A percentile compares a stretch with the other conserved stretches of the same genome.
Conservation (phyloP, 2,113 vertebrate species). For the Hyperoodon ampullatus region DNA sequence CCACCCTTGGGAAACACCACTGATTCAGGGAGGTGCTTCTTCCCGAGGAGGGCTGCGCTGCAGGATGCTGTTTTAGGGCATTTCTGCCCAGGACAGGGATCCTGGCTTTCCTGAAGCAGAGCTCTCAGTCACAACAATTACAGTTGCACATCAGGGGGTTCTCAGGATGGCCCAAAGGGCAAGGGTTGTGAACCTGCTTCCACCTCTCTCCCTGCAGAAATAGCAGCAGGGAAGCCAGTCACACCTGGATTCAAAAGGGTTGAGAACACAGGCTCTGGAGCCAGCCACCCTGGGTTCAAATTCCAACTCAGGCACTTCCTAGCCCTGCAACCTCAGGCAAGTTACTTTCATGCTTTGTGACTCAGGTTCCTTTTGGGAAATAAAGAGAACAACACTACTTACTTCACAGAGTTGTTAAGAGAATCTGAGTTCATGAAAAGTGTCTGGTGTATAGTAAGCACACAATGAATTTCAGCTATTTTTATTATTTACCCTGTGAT, state of each 20-base stretch:
- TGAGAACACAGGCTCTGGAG: background rate
- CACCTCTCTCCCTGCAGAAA: background rate
- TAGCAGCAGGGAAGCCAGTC: background rate
- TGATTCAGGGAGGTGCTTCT: background rate
- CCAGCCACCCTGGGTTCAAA: background rate
- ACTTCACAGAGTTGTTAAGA: background rate
- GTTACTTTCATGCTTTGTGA: background rate
- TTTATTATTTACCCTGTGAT: background rate
- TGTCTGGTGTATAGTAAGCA: background rate
- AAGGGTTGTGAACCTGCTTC: background rate
- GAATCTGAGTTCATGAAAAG: background rate
- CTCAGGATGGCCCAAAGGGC: background rate
- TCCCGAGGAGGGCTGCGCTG: rapidly evolving
- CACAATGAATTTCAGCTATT: background rate
- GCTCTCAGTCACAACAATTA: background rate
- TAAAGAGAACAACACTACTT: background rate
- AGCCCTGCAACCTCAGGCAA: background rate
- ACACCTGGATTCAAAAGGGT: background rate
- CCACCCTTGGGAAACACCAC: too few relatives aligned
- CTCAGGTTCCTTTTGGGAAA: background rate
- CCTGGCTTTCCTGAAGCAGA: background rate
- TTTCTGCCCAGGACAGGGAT: background rate
- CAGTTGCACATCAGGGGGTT: background rate
- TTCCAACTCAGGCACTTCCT: background rate
- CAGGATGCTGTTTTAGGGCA: too few relatives aligned